These are phyloP conservation scores for Microctonus aethiopoides DNA, from an alignment of 2,888 invertebrate species.

Conservation along the genomic window DNA sequence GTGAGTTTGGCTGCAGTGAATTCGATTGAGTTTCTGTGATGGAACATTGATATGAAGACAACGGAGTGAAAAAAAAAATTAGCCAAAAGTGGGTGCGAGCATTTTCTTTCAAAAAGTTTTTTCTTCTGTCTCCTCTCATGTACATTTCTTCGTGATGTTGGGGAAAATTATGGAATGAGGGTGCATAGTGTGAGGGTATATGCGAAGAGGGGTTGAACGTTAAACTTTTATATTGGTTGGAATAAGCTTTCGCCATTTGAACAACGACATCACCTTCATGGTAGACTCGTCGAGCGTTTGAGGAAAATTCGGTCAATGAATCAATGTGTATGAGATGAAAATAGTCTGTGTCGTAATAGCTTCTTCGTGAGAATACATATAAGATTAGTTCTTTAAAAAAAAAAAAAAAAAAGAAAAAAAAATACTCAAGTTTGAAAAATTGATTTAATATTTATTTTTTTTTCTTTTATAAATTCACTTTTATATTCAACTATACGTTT, in stretches of 20 bases:
- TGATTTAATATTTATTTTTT: too few species aligned
- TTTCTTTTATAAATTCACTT: too few species aligned
- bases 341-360: background rate
- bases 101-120: slow-evolving; percentile 4
- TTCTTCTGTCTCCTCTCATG: background rate
- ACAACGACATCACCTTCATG: slow-evolving; percentile 9
- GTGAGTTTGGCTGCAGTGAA: slow-evolving; percentile 1
- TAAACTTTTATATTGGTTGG: slow-evolving; percentile 25
- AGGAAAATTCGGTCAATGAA: slow-evolving; percentile 16
- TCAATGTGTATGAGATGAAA: background rate
- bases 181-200: too few species aligned
- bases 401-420: too few species aligned
- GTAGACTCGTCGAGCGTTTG: slow-evolving; percentile 7
- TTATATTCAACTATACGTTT: background rate
- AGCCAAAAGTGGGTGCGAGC: background rate
- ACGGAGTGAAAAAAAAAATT: background rate
- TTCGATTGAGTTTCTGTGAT: slow-evolving; percentile 8
- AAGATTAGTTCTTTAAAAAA: too few species aligned
- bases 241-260: slow-evolving; percentile 16
- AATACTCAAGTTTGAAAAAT: background rate
- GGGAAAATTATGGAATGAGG: background rate
- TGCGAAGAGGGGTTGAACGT: background rate
- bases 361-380: background rate
- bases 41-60: slow-evolving; percentile 3
- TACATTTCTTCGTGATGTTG: background rate